Percentiles rank a stretch among this genome's conserved stretches.
phyloP scores from a whole-genome alignment of 2,888 invertebrate species.

The Callosobruchus maculatus region DNA sequence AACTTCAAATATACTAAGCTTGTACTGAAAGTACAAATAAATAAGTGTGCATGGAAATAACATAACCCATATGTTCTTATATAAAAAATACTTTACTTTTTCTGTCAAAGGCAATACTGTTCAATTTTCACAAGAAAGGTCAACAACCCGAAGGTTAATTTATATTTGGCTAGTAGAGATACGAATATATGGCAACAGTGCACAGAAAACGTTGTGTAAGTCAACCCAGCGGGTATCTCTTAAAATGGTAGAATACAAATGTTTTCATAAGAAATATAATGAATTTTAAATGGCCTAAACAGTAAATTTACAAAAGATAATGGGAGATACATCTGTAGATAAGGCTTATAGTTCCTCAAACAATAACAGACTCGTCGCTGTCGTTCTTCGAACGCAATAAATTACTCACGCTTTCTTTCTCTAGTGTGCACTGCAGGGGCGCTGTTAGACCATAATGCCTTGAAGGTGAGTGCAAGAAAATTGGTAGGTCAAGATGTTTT shows the following conservation, averaged over 20 bases:
- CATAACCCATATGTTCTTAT: too few species aligned
- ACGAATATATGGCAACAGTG: neutral
- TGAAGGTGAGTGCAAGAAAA: slow-evolving; percentile 26
- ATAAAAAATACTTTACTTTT: too few species aligned
- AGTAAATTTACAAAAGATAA: slow-evolving; percentile 49
- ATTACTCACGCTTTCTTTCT: slow-evolving; percentile 31
- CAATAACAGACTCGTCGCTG: slow-evolving; percentile 43
- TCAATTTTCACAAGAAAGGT: too few species aligned
- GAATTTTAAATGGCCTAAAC: slow-evolving; percentile 46
- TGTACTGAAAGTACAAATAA: too few species aligned
- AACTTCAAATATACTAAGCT: too few species aligned
- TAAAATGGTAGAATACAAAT: neutral
- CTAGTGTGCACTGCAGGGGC: slow-evolving; percentile 34
- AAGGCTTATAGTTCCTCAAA: slow-evolving; percentile 50
- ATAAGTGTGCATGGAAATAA: too few species aligned
- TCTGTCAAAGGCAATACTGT: too few species aligned
- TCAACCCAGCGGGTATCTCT: neutral
- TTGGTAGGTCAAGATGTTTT: neutral
- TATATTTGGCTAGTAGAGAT: too few species aligned
- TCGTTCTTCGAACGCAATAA: slow-evolving; percentile 46
- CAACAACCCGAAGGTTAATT: too few species aligned
- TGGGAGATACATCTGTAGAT: slow-evolving; percentile 48
- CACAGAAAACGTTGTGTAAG: neutral
- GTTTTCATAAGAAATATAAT: neutral
- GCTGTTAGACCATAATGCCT: neutral